phyloP scores from a whole-genome alignment of 2,113 vertebrate species.

The Neofelis nebulosa region DNA sequence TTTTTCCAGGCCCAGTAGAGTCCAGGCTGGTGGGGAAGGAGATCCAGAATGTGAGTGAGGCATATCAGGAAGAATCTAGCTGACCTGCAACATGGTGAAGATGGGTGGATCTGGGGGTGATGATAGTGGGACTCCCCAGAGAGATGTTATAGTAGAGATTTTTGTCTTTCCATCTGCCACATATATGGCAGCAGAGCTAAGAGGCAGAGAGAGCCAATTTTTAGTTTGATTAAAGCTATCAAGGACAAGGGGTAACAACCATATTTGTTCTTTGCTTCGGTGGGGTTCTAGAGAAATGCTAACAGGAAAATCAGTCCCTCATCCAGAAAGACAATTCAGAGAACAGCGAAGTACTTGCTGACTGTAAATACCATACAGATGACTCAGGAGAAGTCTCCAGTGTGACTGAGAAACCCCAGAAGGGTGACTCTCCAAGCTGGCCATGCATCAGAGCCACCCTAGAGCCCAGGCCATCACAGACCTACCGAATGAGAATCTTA shows the following conservation, averaged over 20 bases:
- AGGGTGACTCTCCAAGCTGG: not conserved
- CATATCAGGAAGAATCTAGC: not conserved
- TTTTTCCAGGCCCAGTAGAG: not conserved
- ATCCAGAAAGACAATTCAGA: not conserved
- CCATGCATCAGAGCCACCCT: not conserved
- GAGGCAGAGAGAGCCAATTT: not conserved
- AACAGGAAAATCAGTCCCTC: not conserved
- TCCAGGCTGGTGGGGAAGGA: not conserved
- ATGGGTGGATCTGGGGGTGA: not conserved
- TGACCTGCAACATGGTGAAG: not conserved
- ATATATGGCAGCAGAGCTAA: not conserved
- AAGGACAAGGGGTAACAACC: not conserved
- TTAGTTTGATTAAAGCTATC: not conserved
- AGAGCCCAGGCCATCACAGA: not conserved
- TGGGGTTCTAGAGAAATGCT: not conserved
- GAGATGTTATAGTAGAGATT: not conserved
- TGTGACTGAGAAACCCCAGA: not conserved
- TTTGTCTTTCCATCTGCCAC: not conserved
- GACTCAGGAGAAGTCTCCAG: not conserved
- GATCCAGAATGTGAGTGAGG: not conserved
- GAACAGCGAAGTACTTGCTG: not conserved
- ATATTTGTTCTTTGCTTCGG: not conserved
- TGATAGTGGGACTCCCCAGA: not conserved
- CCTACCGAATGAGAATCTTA: not conserved
- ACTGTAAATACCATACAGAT: not conserved